Evolutionary conservation across 2,797 vertebrate genomes (phyloP).

Genomic region (Emydoidea blandingii): DNA sequence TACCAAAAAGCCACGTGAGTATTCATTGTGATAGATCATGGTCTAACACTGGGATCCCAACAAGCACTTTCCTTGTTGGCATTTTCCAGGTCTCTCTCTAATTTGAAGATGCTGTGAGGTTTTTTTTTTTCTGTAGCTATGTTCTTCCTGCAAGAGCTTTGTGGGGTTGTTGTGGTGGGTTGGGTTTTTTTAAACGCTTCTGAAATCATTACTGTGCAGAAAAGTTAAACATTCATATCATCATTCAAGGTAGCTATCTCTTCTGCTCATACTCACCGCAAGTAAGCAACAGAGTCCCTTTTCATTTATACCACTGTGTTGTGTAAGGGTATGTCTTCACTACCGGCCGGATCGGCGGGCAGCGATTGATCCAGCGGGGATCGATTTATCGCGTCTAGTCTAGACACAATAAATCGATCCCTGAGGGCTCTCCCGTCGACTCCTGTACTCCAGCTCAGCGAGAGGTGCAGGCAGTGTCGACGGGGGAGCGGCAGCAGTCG

Average conservation of each 20-base stretch:
- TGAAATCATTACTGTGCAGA: slow-evolving; percentile 34
- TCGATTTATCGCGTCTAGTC: too few species aligned
- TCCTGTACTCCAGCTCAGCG: too few species aligned
- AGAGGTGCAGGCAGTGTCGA: too few species aligned
- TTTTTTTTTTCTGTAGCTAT: background rate
- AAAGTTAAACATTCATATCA: slow-evolving; percentile 73
- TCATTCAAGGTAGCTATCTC: slow-evolving; percentile 42
- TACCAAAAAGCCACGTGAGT: slow-evolving; percentile 95
- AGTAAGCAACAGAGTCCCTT: slow-evolving; percentile 60
- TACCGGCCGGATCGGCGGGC: too few species aligned
- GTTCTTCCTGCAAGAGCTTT: background rate
- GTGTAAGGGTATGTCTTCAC: too few species aligned
- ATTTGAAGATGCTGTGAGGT: background rate
- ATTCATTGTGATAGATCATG: rapidly evolving
- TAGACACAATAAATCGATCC: too few species aligned
- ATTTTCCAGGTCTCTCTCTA: background rate
- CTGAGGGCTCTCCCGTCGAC: too few species aligned
- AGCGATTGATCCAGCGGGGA: too few species aligned
- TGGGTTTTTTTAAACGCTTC: background rate
- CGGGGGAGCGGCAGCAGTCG: too few species aligned
- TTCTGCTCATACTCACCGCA: slow-evolving; percentile 54
- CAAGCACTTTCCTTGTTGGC: background rate
- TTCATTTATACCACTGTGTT: slow-evolving; percentile 17
- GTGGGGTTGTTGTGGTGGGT: background rate
- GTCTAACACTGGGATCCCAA: background rate